Evolutionary conservation across 1,140 invertebrate genomes (phyloP), one percentile per base, ranked within the genome.

Genomic region (Atopsyche davidsoni): DNA sequence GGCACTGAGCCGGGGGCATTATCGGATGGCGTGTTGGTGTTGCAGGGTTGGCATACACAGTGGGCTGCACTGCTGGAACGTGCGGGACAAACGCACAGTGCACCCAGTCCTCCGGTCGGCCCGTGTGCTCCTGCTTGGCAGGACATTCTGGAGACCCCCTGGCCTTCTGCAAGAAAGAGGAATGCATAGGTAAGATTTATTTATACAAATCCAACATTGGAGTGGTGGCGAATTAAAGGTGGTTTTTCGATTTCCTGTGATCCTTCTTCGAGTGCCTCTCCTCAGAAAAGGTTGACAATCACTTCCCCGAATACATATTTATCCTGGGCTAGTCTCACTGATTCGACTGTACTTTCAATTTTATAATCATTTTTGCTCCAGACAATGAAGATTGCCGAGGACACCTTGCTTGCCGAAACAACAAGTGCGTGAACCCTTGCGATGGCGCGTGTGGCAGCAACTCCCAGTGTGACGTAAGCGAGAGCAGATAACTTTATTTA

Each of bases 391-490:
- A 79, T 49, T 79, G 77, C 45, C 67, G 77, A 3, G 72, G 76
- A 38, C 79, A 82, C 65, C 81, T 86, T 39, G 81, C 86, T 11
- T 93, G 89, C 62, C 76, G 83, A 28, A 84, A 87, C 59, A 81
- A 85, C 55, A 82, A 83, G 36, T 87, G 86, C 62, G 70, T 81
- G 43, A 85, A 87, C 64, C 85, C 86, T 10, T 92, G 88, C 62
- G 77, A 79, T 1, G 83, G 82, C 32, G 80, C 85, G 46, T 92
- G 89, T 59, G 85, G 85, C 28, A 60, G 72, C 25, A 79, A 79
- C 51, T 82, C 83, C 34, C 76, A 80, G 51, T 87, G 85, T 59
- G 80, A 83, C 38, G 79, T 85, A 51, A 72, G 82, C 42, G 31
- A 38, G 16, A 46, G 10, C 13, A 16, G 11, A 43, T 16, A 2